Conservation (phyloP, 2,113 vertebrate species). For the Triplophysa siluroides region DNA sequence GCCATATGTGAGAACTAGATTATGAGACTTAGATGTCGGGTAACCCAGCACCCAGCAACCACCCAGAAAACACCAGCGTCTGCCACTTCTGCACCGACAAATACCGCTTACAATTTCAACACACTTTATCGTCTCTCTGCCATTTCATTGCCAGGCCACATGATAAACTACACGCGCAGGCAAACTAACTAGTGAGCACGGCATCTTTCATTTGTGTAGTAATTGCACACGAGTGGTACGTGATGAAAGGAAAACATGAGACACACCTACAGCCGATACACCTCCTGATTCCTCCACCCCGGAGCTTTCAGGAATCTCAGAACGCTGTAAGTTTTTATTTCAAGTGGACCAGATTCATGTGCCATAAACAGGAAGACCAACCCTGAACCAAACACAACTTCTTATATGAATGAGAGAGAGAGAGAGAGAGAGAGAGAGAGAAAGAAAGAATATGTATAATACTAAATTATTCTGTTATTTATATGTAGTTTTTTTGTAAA, state of each 20-base stretch:
- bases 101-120: too few relatives aligned
- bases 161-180: constrained; percentile 13
- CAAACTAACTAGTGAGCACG: constrained; percentile 2
- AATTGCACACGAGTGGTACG: constrained; percentile 28
- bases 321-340: constrained; percentile 22
- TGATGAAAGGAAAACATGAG: constrained; percentile 3
- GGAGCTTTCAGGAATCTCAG: not conserved
- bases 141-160: constrained; percentile 2
- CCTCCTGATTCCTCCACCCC: constrained; percentile 5
- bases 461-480: not conserved
- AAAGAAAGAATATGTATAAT: not conserved
- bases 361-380: constrained; percentile 43
- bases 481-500: not conserved
- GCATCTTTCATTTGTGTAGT: constrained; percentile 42
- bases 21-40: too few relatives aligned
- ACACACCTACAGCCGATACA: not conserved
- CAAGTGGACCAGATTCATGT: constrained; percentile 24
- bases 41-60: too few relatives aligned
- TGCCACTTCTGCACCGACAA: too few relatives aligned
- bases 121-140: not conserved
- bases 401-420: not conserved
- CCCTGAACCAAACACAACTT: not conserved
- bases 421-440: too few relatives aligned
- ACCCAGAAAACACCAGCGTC: too few relatives aligned
- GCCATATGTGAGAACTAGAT: too few relatives aligned